These are phyloP conservation scores for Argyra leucocephala DNA, from an alignment of 2,888 invertebrate species.

Conservation along the genomic window DNA sequence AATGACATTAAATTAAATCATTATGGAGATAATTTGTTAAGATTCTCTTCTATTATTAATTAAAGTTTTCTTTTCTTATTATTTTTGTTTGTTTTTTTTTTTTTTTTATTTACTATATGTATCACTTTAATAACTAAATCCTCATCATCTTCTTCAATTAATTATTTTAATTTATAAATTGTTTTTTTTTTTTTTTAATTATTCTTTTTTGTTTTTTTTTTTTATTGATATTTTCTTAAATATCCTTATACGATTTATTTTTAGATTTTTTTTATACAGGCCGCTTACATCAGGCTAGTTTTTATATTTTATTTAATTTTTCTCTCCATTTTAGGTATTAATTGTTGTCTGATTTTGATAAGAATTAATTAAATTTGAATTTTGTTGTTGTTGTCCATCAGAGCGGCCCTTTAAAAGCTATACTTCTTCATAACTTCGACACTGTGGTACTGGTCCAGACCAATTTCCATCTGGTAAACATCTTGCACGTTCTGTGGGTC, in stretches of 20 bases:
- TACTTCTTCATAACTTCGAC: slow-evolving; percentile 55
- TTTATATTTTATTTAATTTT: not conserved
- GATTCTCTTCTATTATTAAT: too few relatives aligned
- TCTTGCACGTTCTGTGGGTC: slow-evolving; percentile 53
- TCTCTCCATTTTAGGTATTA: not conserved
- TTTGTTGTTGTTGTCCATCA: not conserved
- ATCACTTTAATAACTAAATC: not conserved
- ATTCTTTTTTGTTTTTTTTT: too few relatives aligned
- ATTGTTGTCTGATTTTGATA: too few relatives aligned
- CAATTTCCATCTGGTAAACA: slow-evolving; percentile 59
- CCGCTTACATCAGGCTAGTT: not conserved
- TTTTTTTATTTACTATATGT: slow-evolving; percentile 10
- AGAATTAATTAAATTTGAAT: not conserved
- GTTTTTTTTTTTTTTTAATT: too few relatives aligned
- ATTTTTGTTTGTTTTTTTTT: not conserved
- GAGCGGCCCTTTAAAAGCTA: slow-evolving; percentile 33
- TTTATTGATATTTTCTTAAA: too few relatives aligned
- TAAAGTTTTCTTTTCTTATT: too few relatives aligned
- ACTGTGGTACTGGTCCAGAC: slow-evolving; percentile 58
- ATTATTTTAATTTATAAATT: too few relatives aligned
- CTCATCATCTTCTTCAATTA: too few relatives aligned
- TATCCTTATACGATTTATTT: too few relatives aligned
- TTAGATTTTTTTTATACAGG: not conserved
- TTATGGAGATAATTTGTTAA: too few relatives aligned
- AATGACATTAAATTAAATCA: too few relatives aligned